Conservation (phyloP, 2,888 invertebrate species). For the Proisotoma minuta region DNA sequence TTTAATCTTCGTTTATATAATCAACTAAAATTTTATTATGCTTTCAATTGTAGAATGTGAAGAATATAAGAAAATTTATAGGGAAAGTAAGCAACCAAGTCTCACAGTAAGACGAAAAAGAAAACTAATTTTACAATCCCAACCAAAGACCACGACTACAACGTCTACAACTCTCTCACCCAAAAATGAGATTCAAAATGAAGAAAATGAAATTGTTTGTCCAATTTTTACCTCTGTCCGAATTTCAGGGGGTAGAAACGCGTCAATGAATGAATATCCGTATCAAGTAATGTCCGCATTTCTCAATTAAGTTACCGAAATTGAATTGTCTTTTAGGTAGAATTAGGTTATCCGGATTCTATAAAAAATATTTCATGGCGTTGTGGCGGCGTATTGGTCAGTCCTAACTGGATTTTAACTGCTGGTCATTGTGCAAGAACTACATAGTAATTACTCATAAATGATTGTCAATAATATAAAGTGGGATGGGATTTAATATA, state of each 20-base stretch:
- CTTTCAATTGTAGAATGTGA: constrained; percentile 17
- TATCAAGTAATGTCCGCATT: constrained; percentile 18
- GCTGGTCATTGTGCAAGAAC: constrained; percentile 14
- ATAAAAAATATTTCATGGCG: constrained; percentile 21
- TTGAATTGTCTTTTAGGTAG: constrained; percentile 20
- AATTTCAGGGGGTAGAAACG: constrained; percentile 36
- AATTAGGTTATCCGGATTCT: constrained; percentile 26
- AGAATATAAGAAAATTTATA: constrained; percentile 12
- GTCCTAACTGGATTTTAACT: constrained; percentile 25
- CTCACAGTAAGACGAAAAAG: background rate
- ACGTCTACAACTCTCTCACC: background rate
- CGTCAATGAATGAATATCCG: constrained; percentile 31
- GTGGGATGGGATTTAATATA: background rate
- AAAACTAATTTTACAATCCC: background rate
- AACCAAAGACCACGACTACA: background rate
- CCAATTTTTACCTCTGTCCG: background rate
- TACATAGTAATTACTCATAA: background rate
- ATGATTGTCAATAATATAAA: background rate
- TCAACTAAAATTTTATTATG: background rate
- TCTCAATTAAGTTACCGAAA: background rate
- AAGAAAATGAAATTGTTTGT: background rate
- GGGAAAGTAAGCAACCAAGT: background rate
- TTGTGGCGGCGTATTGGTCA: constrained; percentile 38
- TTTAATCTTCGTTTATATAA: constrained; percentile 15
- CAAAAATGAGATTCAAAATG: background rate